Base-by-base conservation (phyloP, 2,113 vertebrate species). In the Benitochromis conjunctus region DNA sequence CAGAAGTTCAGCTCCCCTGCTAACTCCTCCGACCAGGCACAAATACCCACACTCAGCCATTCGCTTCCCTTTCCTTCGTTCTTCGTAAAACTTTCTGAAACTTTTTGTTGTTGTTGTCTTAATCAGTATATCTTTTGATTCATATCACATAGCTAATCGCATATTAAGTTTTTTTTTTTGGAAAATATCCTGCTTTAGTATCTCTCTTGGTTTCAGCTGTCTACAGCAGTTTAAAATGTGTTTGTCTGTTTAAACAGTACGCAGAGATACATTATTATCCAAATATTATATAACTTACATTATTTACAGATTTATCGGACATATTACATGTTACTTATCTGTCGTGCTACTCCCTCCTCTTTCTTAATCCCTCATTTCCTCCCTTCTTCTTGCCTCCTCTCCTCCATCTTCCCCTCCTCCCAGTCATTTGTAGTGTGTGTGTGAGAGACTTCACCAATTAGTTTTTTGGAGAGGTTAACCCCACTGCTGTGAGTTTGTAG, bases 1-100 rank as follows among this genome's bases (percentile, higher is more conserved):
- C 96, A 97, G 83, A 78, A 7, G 93, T 46, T 97, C 96, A 95
- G 94, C 94, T 92, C 94, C 95, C 92, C 94, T 94, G 95, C 96
- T 93, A n/a, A 89, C 90, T 87, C 88, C 94, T 91, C 93, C 97
- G 97, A 97, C 97, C 96, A 88, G 87, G 92, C 80, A 87, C 66
- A 26, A 91, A 92, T 19, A 80, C 79, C 78, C 79, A 7, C 46
- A 4, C 71, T 71, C 86, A 11, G 81, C n/a, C 77, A 54, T 36
- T 82, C 60, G 43, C 58, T 80, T 46, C 18, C 56, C 34, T 56
- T 55, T n/a, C 69, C 31, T 58, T 9, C 18, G 21, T 54, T n/a
- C n/a, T 54, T 43, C 56, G 7, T 24, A 9, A 56, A 69, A 55
- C 41, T 5, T 16, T 24, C 9, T 1, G 8, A n/a, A 24, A 36